phyloP scores from a whole-genome alignment of 2,797 vertebrate genomes.

The Novumbra hubbsi region DNA sequence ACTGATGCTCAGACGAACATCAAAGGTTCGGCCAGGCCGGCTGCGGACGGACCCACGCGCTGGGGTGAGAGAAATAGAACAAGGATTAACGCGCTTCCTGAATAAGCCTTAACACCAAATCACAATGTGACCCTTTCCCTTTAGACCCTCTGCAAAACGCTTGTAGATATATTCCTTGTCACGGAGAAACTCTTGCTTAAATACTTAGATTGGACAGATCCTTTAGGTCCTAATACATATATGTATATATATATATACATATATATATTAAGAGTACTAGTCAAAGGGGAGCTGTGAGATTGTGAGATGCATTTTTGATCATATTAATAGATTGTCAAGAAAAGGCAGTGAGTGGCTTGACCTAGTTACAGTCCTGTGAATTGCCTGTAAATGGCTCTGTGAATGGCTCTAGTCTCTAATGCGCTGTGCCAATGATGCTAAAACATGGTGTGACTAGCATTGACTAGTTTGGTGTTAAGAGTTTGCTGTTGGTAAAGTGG shows the following conservation, averaged over 20 bases:
- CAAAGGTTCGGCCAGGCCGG: slow-evolving; percentile 53
- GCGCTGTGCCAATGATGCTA: neutral
- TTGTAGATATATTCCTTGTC: slow-evolving; percentile 25
- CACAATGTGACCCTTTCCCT: slow-evolving; percentile 51
- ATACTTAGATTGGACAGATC: slow-evolving; percentile 43
- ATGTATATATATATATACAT: slow-evolving; percentile 44
- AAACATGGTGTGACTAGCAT: neutral
- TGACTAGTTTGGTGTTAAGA: neutral
- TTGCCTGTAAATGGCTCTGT: too few relatives aligned
- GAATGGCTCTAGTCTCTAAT: slow-evolving; percentile 23
- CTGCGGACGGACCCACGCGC: slow-evolving; percentile 45
- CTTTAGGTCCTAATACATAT: slow-evolving; percentile 28
- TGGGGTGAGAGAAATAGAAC: slow-evolving; percentile 37
- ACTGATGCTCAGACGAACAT: slow-evolving; percentile 55
- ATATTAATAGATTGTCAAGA: slow-evolving; percentile 57
- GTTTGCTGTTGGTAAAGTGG: neutral
- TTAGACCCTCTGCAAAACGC: slow-evolving; percentile 34
- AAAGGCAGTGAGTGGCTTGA: slow-evolving; percentile 48
- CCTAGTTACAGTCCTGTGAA: slow-evolving; percentile 56
- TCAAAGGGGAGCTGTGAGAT: slow-evolving; percentile 40
- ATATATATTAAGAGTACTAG: slow-evolving; percentile 33
- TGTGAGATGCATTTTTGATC: slow-evolving; percentile 48
- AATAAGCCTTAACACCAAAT: slow-evolving; percentile 32
- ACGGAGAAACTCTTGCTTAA: slow-evolving; percentile 41
- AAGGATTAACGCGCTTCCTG: slow-evolving; percentile 44